Conservation (phyloP, 64 coral and sea anemone genomes). For the Cladopsammia gracilis region DNA sequence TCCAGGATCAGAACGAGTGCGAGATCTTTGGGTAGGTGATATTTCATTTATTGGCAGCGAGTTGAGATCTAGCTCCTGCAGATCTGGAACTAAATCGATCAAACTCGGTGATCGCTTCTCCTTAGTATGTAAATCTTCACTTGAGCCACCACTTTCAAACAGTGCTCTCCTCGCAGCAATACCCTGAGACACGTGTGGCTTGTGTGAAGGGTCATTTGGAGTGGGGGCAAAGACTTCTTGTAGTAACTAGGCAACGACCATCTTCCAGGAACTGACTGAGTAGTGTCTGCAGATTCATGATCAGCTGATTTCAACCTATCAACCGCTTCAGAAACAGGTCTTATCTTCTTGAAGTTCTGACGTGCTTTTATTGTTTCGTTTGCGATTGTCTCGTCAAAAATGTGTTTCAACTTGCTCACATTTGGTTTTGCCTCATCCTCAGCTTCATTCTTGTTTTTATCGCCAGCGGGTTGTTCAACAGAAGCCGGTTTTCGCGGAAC, state of each 20-base stretch:
- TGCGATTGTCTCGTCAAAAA: slow-evolving; percentile 88
- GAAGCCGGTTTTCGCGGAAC: not conserved
- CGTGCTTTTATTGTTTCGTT: slow-evolving; percentile 76
- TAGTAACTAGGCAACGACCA: slow-evolving; percentile 95
- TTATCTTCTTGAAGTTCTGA: slow-evolving; percentile 42
- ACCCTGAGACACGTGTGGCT: slow-evolving; percentile 85
- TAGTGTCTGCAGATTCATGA: slow-evolving; percentile 37
- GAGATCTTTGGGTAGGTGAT: slow-evolving; percentile 15
- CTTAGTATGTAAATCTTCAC: slow-evolving; percentile 56
- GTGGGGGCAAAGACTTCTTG: slow-evolving; percentile 71
- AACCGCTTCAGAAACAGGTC: slow-evolving; percentile 8
- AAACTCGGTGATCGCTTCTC: slow-evolving; percentile 82
- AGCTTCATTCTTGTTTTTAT: slow-evolving; percentile 26
- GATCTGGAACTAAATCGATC: slow-evolving; percentile 88
- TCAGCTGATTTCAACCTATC: slow-evolving; percentile 40
- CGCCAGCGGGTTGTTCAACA: not conserved
- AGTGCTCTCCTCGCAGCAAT: slow-evolving; percentile 87
- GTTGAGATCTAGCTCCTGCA: slow-evolving; percentile 22
- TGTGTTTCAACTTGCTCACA: slow-evolving; percentile 93
- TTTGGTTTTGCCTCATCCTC: slow-evolving; percentile 34
- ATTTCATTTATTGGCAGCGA: not conserved
- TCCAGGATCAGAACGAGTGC: slow-evolving; percentile 72
- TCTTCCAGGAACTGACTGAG: slow-evolving; percentile 22
- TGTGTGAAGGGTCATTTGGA: slow-evolving; percentile 46
- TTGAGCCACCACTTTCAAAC: slow-evolving; percentile 73